Percentiles rank a stretch among this genome's conserved stretches.
Conservation (phyloP, 2,797 vertebrate genomes). For the Eulemur albifrons region DNA sequence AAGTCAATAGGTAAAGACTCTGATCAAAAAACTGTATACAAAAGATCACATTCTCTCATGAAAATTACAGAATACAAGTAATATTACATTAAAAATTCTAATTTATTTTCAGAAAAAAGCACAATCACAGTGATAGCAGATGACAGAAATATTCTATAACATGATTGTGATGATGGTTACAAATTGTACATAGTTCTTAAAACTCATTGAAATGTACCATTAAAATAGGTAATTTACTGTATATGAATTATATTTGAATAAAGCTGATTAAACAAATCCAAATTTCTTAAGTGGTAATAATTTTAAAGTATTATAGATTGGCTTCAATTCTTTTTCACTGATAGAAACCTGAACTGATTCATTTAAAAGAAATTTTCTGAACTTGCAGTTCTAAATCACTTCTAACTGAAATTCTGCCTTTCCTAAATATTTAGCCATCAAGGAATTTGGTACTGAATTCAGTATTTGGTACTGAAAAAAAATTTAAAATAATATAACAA, state of each 20-base stretch:
- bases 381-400: neutral
- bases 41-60: conserved; percentile 73
- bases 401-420: neutral
- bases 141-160: neutral
- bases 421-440: neutral
- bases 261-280: conserved; percentile 28
- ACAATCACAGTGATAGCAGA: neutral
- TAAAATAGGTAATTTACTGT: neutral
- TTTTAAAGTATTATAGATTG: conserved; percentile 62
- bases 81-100: conserved; percentile 67
- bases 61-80: conserved; percentile 73
- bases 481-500: neutral
- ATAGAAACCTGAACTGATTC: conserved; percentile 55
- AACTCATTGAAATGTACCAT: neutral
- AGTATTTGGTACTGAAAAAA: neutral
- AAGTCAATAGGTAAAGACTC: conserved; percentile 78
- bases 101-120: conserved; percentile 52
- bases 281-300: conserved; percentile 75
- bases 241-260: neutral
- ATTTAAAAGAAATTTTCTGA: conserved; percentile 17
- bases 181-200: neutral
- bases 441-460: neutral
- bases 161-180: neutral
- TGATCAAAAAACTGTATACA: conserved; percentile 78
- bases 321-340: conserved; percentile 53